A percentile compares a stretch with the other conserved stretches of the same genome.
Conservation (phyloP, 1,140 invertebrate genomes). For the Nephotettix cincticeps region DNA sequence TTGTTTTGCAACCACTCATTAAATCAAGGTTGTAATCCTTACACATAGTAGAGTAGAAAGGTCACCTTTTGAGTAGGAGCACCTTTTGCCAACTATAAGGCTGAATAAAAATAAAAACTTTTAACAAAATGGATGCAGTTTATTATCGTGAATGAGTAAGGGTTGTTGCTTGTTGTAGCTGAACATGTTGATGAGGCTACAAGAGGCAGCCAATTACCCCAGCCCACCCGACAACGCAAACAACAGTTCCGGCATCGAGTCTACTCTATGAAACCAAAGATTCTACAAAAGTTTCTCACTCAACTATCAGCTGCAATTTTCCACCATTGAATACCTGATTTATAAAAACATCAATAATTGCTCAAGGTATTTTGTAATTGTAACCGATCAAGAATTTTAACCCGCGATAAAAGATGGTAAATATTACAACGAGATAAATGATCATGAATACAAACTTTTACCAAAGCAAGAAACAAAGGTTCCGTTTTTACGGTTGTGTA, state of each 20-base stretch:
- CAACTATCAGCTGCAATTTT: not conserved
- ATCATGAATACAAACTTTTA: no score
- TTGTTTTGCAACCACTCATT: no score
- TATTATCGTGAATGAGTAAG: no score
- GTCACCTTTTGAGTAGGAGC: no score
- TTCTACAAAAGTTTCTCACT: slow-evolving; percentile 13
- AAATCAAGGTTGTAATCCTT: no score
- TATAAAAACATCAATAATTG: slow-evolving; percentile 6
- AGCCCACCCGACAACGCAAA: slow-evolving; percentile 72
- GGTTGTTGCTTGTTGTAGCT: slow-evolving; percentile 59
- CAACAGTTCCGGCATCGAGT: not conserved
- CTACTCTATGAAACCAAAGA: slow-evolving; percentile 14
- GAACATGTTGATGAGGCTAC: slow-evolving; percentile 92
- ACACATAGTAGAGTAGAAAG: no score
- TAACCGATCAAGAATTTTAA: slow-evolving; percentile 18
- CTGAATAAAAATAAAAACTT: no score
- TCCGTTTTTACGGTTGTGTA: not conserved
- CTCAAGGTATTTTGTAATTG: slow-evolving; percentile 10
- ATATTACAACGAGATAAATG: no score
- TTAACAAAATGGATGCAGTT: no score
- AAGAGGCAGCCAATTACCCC: slow-evolving; percentile 91
- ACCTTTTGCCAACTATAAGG: no score
- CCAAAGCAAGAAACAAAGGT: no score
- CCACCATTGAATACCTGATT: not conserved
- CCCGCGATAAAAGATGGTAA: no score